phyloP scores from a whole-genome alignment of 2,888 invertebrate species.

The Tricholauxania praeusta region DNA sequence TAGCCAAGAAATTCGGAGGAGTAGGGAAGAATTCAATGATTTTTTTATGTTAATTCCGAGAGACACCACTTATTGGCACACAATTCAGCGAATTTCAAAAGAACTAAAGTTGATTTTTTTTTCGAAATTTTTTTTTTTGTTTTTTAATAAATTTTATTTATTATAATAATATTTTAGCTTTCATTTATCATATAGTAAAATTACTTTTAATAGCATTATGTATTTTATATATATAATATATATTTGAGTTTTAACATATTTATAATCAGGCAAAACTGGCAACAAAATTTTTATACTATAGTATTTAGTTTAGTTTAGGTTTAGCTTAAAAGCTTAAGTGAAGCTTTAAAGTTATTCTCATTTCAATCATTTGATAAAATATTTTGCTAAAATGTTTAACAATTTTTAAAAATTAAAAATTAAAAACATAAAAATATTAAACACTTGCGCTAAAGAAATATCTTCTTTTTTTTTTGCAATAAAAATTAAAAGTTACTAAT shows the following conservation, averaged over 20 bases:
- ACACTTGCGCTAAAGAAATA: not conserved
- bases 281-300: slow-evolving; percentile 61
- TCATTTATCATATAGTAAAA: slow-evolving; percentile 29
- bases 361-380: slow-evolving; percentile 22
- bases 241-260: slow-evolving; percentile 65
- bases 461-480: not conserved
- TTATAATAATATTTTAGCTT: slow-evolving; percentile 49
- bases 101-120: no score
- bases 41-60: no score
- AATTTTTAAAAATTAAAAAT: slow-evolving; percentile 11
- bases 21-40: no score
- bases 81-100: no score
- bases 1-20: no score
- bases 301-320: slow-evolving; percentile 33
- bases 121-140: not conserved
- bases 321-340: slow-evolving; percentile 24
- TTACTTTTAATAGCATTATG: slow-evolving; percentile 23
- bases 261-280: slow-evolving; percentile 68
- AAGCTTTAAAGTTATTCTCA: slow-evolving; percentile 16
- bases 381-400: slow-evolving; percentile 35
- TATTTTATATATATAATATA: slow-evolving; percentile 39
- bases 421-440: slow-evolving; percentile 1
- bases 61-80: no score
- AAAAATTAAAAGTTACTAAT: slow-evolving; percentile 8
- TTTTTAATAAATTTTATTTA: slow-evolving; percentile 53